Percentiles rank a stretch among this genome's conserved stretches.
Evolutionary conservation across 2,888 invertebrate genomes (phyloP).

Genomic region (Drosophila falleni): DNA sequence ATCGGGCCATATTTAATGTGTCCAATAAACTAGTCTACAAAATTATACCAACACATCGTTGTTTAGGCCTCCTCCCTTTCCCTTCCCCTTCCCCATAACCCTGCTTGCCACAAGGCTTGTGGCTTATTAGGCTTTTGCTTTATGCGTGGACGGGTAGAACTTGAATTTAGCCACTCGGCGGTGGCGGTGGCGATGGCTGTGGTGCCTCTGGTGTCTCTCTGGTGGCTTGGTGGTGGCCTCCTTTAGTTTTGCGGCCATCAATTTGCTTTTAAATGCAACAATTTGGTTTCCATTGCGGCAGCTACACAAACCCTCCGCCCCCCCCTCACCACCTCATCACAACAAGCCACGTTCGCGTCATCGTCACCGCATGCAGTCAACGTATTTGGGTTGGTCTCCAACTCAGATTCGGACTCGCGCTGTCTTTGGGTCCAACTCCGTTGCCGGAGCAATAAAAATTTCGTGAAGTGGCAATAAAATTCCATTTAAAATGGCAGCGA

Average conservation of each 20-base stretch:
- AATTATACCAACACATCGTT: constrained; percentile 82
- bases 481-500: constrained; percentile 86
- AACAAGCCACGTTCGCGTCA: constrained; percentile 55
- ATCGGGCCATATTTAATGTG: constrained; percentile 85
- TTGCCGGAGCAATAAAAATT: constrained; percentile 74
- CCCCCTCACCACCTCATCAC: not conserved
- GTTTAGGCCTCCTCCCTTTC: constrained; percentile 59
- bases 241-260: constrained; percentile 83
- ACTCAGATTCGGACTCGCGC: constrained; percentile 19
- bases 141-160: constrained; percentile 72
- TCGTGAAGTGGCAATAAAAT: constrained; percentile 85
- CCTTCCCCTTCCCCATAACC: not conserved
- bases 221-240: constrained; percentile 67
- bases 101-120: constrained; percentile 19
- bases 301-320: constrained; percentile 20
- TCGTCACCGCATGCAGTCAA: constrained; percentile 67
- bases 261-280: constrained; percentile 84
- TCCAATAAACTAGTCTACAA: constrained; percentile 87
- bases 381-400: constrained; percentile 54
- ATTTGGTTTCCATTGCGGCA: constrained; percentile 78
- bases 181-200: constrained; percentile 6
- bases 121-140: constrained; percentile 80
- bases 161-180: constrained; percentile 61
- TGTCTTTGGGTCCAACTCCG: constrained; percentile 47
- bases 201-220: constrained; percentile 3